Evolutionary conservation across 2,888 invertebrate species (phyloP), one percentile per base, ranked within the genome.

Genomic region (Altica lythri): DNA sequence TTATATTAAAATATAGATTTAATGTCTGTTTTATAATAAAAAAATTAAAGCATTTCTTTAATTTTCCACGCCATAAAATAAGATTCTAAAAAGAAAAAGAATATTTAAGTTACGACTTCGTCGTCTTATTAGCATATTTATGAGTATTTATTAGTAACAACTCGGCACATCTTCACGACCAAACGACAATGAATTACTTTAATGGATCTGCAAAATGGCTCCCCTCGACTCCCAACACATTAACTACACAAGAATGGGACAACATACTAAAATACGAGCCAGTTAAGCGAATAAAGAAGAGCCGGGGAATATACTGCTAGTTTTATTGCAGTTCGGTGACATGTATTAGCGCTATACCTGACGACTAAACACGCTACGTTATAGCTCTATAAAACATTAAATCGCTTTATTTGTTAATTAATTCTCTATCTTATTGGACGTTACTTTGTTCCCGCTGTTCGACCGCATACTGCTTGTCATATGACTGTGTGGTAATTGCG

Each of bases 251-350:
- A 66, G 73, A 75, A 75, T 72, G 74, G 72, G 73, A 73, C 73
- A 70, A 70, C 71, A 67, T 64, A 71, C 72, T 69, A 22, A 40
- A 40, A 40, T 40, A 40, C 73, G 74, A 73, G 74, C 72, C 73
- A 72, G 72, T 74, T 74, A 74, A 72, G 73, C 72, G 74, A 72
- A 74, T 75, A 74, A 74, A 75, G 74, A 75, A 73, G 72, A 70
- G 69, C 67, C 67, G 65, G 69, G 67, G 69, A 72, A 72, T 73
- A 74, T 73, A 74, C 67, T 71, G 67, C 72, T 70, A 70, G 73
- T 72, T 74, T 75, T 75, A 74, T 73, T 69, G 68, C 71, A 59
- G 59, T 66, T 66, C 63, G 69, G 71, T 72, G 75, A 75, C 75
- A 72, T 68, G 72, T 72, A 75, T 73, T 75, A 72, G 71, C 71